phyloP scores from a whole-genome alignment of 2,888 invertebrate species.

The Imbricaverruca yamaguchii region DNA sequence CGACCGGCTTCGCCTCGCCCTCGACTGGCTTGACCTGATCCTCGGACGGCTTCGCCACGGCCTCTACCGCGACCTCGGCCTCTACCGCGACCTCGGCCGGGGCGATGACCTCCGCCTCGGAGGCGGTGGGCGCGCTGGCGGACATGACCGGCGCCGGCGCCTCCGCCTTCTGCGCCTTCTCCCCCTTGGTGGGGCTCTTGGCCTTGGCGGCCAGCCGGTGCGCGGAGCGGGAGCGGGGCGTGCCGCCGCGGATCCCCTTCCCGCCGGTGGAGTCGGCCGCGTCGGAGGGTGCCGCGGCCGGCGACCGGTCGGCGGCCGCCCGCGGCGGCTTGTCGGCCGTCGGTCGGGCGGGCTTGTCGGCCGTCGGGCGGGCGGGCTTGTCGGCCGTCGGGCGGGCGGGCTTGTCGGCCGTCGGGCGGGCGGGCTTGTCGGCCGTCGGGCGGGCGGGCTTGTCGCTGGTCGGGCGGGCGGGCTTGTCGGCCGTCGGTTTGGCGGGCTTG shows the following conservation, averaged over 20 bases:
- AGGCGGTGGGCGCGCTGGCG: slow-evolving; percentile 5
- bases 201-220: slow-evolving; percentile 31
- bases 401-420: background rate
- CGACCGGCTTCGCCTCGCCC: background rate
- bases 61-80: background rate
- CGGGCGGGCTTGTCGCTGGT: background rate
- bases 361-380: background rate
- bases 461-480: too few relatives aligned
- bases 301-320: background rate
- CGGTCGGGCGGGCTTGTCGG: background rate
- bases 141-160: background rate
- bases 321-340: background rate
- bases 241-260: slow-evolving; percentile 31
- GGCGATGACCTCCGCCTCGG: too few relatives aligned
- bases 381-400: background rate
- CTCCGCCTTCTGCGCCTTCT: slow-evolving; percentile 27
- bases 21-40: background rate
- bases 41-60: background rate
- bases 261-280: slow-evolving; percentile 24
- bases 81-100: background rate
- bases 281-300: background rate
- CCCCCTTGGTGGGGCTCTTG: slow-evolving; percentile 33
- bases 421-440: background rate
- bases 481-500: background rate
- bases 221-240: slow-evolving; percentile 32